Evolutionary conservation across 2,797 vertebrate species (phyloP), one percentile per base, ranked within the genome.

Genomic region (Sarcoramphus papa): DNA sequence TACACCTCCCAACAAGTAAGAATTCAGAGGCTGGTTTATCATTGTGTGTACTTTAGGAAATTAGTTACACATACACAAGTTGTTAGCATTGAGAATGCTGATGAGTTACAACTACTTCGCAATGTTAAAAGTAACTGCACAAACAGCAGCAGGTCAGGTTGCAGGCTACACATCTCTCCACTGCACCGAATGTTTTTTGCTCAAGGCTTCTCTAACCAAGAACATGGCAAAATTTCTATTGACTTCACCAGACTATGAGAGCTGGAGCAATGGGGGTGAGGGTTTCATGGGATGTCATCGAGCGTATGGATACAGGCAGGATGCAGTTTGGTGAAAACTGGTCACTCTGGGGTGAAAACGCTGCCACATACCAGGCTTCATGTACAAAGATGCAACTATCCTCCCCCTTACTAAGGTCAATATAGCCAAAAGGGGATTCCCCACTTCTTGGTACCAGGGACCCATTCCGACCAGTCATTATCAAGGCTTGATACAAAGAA

Each of bases 51-150:
- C 37, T 50, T 81, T 0, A 50, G 51, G 14, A 37, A 81, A 63
- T 88, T 9, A 50, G 45, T 69, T 33, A 35, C 24, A 50, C 0
- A 0, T 8, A 17, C 0, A 40, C 3, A 72, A 51, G 20, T 7
- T 2, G 1, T 50, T 37, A 74, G 45, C 40, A 68, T 1, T n/a
- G 30, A 48, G 47, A 77, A 78, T 4, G 16, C 25, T 64, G 56
- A 56, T 17, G 31, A 21, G 28, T 43, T 53, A 62, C 56, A 85
- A 37, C 15, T 45, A 15, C 25, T 69, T 54, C 7, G 1, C 40
- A 28, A 20, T 6, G 17, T 33, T 45, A 78, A 45, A 72, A 77
- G 65, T 28, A 47, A 28, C 33, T 14, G 27, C 51, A 37, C 28
- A 22, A 73, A 31, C 5, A 57, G 56, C 50, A 43, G 74, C 33